A percentile compares a stretch with the other conserved stretches of the same genome.
phyloP scores from a whole-genome alignment of 2,888 invertebrate genomes.

The Nymphalis polychloros region DNA sequence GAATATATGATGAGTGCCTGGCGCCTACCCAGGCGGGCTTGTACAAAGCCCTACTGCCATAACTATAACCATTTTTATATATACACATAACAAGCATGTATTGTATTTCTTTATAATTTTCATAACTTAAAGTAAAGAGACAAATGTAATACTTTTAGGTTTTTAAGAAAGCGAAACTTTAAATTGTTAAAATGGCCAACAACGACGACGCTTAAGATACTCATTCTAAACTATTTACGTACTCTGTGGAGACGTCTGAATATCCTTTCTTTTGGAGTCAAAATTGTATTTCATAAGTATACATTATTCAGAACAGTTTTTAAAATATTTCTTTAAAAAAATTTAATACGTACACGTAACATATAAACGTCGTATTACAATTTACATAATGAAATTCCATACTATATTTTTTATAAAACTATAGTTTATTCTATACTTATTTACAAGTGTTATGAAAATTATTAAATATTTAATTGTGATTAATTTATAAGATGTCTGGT shows the following conservation, averaged over 20 bases:
- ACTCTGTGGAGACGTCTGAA: slow-evolving; percentile 22
- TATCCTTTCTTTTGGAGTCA: slow-evolving; percentile 14
- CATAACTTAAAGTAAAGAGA: background rate
- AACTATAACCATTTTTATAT: background rate
- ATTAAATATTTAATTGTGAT: too few relatives aligned
- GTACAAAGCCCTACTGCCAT: too few relatives aligned
- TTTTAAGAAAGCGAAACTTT: slow-evolving; percentile 29
- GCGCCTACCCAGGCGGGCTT: too few relatives aligned
- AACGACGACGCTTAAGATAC: slow-evolving; percentile 31
- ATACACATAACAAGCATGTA: background rate
- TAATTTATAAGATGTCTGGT: too few relatives aligned
- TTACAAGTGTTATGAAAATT: too few relatives aligned
- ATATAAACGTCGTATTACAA: too few relatives aligned
- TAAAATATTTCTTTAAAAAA: too few relatives aligned
- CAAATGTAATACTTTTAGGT: slow-evolving; percentile 22
- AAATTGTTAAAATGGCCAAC: slow-evolving; percentile 31
- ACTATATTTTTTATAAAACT: too few relatives aligned
- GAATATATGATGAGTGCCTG: too few relatives aligned
- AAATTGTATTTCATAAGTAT: slow-evolving; percentile 3
- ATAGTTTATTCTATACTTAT: too few relatives aligned
- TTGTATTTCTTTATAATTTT: slow-evolving; percentile 5
- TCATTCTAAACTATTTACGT: slow-evolving; percentile 34
- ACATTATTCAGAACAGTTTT: background rate
- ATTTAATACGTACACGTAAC: too few relatives aligned
- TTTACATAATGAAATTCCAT: too few relatives aligned